Conservation (phyloP, 2,113 vertebrate genomes). For the Ciconia maguari region DNA sequence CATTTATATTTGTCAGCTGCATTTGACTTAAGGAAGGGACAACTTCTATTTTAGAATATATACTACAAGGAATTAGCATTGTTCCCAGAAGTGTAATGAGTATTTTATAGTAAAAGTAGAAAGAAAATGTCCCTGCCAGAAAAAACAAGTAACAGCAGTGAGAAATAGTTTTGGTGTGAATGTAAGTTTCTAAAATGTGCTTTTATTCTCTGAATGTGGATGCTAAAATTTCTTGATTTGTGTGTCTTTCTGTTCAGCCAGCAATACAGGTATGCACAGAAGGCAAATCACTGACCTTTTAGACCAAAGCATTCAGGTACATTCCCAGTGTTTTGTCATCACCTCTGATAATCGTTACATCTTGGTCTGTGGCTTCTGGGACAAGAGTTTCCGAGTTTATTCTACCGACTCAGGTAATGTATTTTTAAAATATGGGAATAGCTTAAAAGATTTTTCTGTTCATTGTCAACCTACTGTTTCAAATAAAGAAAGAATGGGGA, state of each 20-base stretch:
- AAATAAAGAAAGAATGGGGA: neutral
- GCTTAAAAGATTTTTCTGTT: neutral
- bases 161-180: neutral
- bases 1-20: conserved; percentile 8
- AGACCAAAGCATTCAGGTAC: conserved; percentile 96
- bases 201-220: neutral
- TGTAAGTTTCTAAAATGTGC: neutral
- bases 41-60: neutral
- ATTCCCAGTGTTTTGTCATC: conserved; percentile 94
- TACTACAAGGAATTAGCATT: neutral
- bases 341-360: conserved; percentile 95
- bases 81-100: neutral
- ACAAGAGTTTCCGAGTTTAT: conserved; percentile 97
- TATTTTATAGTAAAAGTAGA: neutral
- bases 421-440: neutral
- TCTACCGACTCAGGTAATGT: conserved; percentile 91
- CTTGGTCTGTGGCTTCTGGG: conserved; percentile 97
- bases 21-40: neutral
- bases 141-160: neutral
- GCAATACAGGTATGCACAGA: conserved; percentile 86
- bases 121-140: neutral
- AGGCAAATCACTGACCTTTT: conserved; percentile 95
- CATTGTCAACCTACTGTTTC: neutral
- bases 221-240: neutral
- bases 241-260: conserved; percentile 75